Conservation (phyloP, 2,113 vertebrate genomes). For the Indri indri region DNA sequence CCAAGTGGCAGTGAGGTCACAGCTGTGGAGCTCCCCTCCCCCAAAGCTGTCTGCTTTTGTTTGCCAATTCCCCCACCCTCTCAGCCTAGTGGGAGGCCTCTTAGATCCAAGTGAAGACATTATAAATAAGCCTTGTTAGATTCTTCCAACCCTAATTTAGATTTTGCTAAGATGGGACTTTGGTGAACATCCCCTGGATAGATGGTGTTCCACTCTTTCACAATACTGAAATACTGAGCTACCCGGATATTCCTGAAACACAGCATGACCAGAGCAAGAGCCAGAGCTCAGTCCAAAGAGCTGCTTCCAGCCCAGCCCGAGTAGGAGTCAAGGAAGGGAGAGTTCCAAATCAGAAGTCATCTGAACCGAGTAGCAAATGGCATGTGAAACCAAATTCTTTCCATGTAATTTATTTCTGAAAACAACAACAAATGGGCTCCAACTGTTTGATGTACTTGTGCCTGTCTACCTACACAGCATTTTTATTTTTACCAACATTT, state of each 20-base stretch:
- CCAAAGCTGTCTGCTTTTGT: neutral
- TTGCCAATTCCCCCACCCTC: neutral
- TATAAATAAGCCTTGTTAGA: neutral
- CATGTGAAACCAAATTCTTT: neutral
- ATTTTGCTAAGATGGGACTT: conserved; percentile 15
- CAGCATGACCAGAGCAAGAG: neutral
- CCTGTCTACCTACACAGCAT: neutral
- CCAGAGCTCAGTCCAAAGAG: neutral
- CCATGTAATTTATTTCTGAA: neutral
- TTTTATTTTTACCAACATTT: conserved; percentile 26
- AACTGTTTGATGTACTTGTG: neutral
- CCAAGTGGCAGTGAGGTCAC: neutral
- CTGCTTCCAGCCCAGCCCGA: too few relatives aligned
- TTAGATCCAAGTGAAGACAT: neutral
- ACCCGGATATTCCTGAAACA: neutral
- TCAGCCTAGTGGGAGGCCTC: neutral
- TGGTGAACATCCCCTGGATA: neutral
- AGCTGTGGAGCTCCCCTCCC: accelerated
- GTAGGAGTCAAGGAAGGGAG: neutral
- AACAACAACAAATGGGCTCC: neutral
- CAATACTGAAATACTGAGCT: neutral
- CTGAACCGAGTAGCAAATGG: neutral
- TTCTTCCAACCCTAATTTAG: neutral
- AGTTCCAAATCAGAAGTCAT: neutral
- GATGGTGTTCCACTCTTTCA: neutral